Conservation (phyloP, 1,140 invertebrate genomes). For the Cyclargus thomasi region DNA sequence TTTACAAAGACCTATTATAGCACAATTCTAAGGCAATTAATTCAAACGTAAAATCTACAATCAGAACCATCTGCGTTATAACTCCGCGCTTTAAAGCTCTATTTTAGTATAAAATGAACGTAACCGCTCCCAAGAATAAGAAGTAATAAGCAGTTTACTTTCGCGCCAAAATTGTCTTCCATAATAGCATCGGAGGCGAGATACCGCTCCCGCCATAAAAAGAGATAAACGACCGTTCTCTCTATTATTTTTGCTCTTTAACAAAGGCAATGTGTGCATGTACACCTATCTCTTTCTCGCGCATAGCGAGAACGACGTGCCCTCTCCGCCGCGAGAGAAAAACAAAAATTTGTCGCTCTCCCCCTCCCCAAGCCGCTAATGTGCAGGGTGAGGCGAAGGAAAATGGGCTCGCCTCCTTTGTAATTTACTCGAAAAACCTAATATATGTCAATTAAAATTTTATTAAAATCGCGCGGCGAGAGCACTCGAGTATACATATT, state of each 20-base stretch:
- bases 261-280: slow-evolving; percentile 71
- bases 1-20: background rate
- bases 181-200: slow-evolving; percentile 70
- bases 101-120: slow-evolving; percentile 52
- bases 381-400: slow-evolving; percentile 55
- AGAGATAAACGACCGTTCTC: slow-evolving; percentile 73
- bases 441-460: slow-evolving; percentile 73
- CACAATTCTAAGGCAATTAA: background rate
- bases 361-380: slow-evolving; percentile 53
- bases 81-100: slow-evolving; percentile 29
- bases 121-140: slow-evolving; percentile 64
- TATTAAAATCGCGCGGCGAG: slow-evolving; percentile 58
- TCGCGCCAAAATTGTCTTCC: slow-evolving; percentile 74
- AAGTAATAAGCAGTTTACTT: slow-evolving; percentile 74
- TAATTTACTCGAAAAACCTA: slow-evolving; percentile 68
- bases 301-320: slow-evolving; percentile 23
- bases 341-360: slow-evolving; percentile 67
- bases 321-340: slow-evolving; percentile 54
- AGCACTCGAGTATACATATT: slow-evolving; percentile 47
- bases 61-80: slow-evolving; percentile 25
- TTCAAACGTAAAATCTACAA: slow-evolving; percentile 2
- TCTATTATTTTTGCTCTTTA: slow-evolving; percentile 75
- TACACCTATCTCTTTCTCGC: slow-evolving; percentile 61
- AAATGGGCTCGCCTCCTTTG: slow-evolving; percentile 57
- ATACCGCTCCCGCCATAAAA: slow-evolving; percentile 72